These are phyloP conservation scores for Sebastes alutus DNA, from an alignment of 2,797 vertebrate species.

Conservation along the genomic window DNA sequence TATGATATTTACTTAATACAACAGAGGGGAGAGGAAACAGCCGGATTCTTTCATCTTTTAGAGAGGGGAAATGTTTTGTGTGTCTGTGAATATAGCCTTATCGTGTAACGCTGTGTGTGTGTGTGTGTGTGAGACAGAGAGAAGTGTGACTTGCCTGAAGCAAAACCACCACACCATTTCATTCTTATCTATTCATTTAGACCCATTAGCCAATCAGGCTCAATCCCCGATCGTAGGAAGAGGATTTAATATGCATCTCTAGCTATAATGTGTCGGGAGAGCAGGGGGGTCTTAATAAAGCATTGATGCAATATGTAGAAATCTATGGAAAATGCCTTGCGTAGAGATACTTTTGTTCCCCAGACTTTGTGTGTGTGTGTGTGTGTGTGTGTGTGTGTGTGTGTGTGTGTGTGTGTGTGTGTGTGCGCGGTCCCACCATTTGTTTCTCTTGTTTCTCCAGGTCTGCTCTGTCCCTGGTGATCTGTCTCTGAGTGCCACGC, in stretches of 20 bases:
- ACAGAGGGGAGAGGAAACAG: constrained; percentile 47
- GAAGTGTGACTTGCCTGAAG: constrained; percentile 50
- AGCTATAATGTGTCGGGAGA: neutral
- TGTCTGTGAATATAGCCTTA: constrained; percentile 18
- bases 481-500: constrained; percentile 95
- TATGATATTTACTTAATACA: constrained; percentile 80
- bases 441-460: constrained; percentile 98
- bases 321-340: constrained; percentile 2
- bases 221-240: constrained; percentile 19
- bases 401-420: constrained; percentile 10
- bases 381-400: constrained; percentile 5
- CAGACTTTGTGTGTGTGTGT: neutral
- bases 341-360: neutral
- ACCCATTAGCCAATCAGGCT: constrained; percentile 54
- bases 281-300: constrained; percentile 12
- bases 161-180: constrained; percentile 50
- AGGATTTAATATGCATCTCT: constrained; percentile 16
- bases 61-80: constrained; percentile 39
- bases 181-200: constrained; percentile 58
- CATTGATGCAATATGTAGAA: constrained; percentile 68
- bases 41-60: constrained; percentile 69
- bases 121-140: neutral
- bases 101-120: neutral
- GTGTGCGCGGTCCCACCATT: constrained; percentile 85
- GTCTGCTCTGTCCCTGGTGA: constrained; percentile 92